phyloP scores from a whole-genome alignment of 2,888 invertebrate species.

The Chloroclystis v-ata region DNA sequence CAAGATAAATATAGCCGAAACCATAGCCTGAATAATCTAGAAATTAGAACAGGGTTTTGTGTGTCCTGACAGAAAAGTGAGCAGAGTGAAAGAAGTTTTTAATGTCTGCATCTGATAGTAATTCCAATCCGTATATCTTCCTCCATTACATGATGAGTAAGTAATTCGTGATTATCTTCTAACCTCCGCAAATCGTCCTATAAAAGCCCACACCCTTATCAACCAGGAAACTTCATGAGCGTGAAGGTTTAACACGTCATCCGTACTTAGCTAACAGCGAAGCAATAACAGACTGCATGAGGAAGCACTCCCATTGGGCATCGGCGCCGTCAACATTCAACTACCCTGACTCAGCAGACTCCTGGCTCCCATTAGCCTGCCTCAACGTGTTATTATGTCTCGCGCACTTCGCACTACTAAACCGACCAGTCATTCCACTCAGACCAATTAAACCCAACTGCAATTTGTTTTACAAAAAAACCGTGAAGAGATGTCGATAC shows the following conservation, averaged over 20 bases:
- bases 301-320: slow-evolving; percentile 35
- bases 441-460: slow-evolving; percentile 69
- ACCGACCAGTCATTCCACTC: slow-evolving; percentile 62
- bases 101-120: too few species aligned
- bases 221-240: too few species aligned
- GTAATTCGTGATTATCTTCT: too few species aligned
- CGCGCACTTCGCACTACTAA: slow-evolving; percentile 69
- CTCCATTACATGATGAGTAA: too few species aligned
- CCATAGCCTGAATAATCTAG: too few species aligned
- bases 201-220: too few species aligned
- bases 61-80: too few species aligned
- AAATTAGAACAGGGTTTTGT: too few species aligned
- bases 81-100: too few species aligned
- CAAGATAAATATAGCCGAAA: too few species aligned
- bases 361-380: slow-evolving; percentile 49
- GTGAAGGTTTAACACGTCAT: neutral
- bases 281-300: slow-evolving; percentile 25
- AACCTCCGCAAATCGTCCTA: too few species aligned
- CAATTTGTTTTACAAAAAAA: slow-evolving; percentile 62
- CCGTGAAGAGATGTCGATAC: slow-evolving; percentile 59
- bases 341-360: slow-evolving; percentile 68
- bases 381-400: slow-evolving; percentile 38
- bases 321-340: slow-evolving; percentile 64
- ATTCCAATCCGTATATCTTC: too few species aligned
- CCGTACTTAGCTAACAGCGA: slow-evolving; percentile 21